Conservation (phyloP, 2,888 invertebrate species). For the Hydraecia micacea region DNA sequence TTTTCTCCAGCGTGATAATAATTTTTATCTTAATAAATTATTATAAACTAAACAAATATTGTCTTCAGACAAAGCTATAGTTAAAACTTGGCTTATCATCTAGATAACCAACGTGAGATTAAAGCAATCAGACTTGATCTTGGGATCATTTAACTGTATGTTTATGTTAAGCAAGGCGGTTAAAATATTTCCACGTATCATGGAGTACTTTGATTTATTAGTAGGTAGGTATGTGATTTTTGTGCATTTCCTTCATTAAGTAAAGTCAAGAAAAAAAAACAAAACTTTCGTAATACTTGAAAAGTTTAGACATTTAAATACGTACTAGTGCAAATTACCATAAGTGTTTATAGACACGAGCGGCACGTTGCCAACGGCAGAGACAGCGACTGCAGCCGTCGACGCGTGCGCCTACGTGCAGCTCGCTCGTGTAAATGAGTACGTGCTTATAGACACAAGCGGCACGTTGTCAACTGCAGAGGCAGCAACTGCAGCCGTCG, state of each 20-base stretch:
- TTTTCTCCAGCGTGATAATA: neutral
- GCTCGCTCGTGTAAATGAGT: too few species aligned
- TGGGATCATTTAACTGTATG: conserved; percentile 25
- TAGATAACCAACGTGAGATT: conserved; percentile 20
- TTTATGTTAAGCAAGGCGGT: neutral
- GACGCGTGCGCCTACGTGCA: too few species aligned
- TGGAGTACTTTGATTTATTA: neutral
- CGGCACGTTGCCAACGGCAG: too few species aligned
- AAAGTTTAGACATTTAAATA: neutral
- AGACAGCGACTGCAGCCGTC: too few species aligned
- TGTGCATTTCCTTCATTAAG: neutral
- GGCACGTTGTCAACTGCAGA: too few species aligned
- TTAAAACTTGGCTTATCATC: conserved; percentile 20
- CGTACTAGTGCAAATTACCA: neutral
- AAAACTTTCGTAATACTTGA: too few species aligned
- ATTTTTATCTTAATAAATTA: neutral
- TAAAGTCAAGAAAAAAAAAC: neutral
- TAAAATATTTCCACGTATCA: neutral
- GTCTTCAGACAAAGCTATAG: neutral
- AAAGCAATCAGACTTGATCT: conserved; percentile 32
- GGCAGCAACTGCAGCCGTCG: too few species aligned
- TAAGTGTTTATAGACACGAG: neutral
- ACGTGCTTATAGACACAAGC: too few species aligned
- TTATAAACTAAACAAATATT: neutral
- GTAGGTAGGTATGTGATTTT: neutral